A percentile compares a stretch with the other conserved stretches of the same genome.
These are phyloP conservation scores for Gobius niger DNA, from an alignment of 2,113 vertebrate genomes.

Conservation along the genomic window DNA sequence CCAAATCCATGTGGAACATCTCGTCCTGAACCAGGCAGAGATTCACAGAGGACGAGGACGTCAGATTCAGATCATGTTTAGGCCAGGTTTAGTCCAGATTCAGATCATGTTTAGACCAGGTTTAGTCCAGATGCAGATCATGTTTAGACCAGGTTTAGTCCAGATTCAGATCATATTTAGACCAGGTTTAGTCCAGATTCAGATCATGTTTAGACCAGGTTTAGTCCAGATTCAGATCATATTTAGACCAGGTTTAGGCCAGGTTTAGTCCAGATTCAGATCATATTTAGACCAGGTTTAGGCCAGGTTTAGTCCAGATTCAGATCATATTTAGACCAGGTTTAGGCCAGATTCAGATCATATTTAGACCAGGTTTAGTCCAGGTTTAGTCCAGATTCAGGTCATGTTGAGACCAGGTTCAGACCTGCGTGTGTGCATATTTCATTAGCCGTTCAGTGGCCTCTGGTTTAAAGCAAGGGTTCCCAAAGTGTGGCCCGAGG, in stretches of 20 bases:
- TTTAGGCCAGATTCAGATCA: background rate
- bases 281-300: too few relatives aligned
- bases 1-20: too few relatives aligned
- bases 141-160: background rate
- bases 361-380: background rate
- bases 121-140: too few relatives aligned
- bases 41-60: too few relatives aligned
- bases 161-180: background rate
- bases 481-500: too few relatives aligned
- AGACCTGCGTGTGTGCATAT: too few relatives aligned
- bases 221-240: background rate
- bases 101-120: too few relatives aligned
- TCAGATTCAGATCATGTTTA: background rate
- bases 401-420: background rate
- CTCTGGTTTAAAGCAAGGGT: too few relatives aligned
- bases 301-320: background rate
- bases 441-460: too few relatives aligned
- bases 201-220: background rate
- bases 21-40: too few relatives aligned
- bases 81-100: background rate
- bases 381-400: background rate
- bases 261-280: too few relatives aligned
- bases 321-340: too few relatives aligned
- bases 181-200: background rate
- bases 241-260: background rate